These are phyloP conservation scores for Trisateles emortualis DNA, from an alignment of 2,888 invertebrate genomes.

Conservation along the genomic window DNA sequence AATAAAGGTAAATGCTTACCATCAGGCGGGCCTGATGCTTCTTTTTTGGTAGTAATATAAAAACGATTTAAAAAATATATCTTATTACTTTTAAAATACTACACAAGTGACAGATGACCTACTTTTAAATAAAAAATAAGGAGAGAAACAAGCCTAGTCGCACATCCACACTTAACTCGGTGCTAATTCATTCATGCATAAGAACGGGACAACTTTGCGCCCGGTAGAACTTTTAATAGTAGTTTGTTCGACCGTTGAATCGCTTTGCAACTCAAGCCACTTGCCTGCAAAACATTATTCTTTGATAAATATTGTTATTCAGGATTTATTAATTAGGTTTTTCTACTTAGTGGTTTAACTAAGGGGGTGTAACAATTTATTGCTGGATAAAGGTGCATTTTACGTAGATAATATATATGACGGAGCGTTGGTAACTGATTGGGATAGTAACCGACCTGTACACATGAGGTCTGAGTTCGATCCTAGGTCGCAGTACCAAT, in stretches of 20 bases:
- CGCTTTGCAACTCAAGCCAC: constrained; percentile 52
- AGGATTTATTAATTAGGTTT: constrained; percentile 23
- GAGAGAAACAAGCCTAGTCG: constrained; percentile 22
- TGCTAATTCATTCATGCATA: constrained; percentile 67
- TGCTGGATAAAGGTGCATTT: too few species aligned
- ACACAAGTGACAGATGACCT: neutral
- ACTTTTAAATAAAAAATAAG: constrained; percentile 23
- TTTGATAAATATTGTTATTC: constrained; percentile 38
- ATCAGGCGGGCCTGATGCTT: too few species aligned
- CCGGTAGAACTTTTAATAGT: constrained; percentile 66
- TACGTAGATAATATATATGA: too few species aligned
- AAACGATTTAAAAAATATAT: neutral
- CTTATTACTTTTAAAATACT: neutral
- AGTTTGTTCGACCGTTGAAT: constrained; percentile 53
- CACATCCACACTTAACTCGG: constrained; percentile 41
- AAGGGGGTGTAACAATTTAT: neutral
- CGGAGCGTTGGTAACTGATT: too few species aligned
- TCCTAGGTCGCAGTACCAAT: too few species aligned
- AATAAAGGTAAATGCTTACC: too few species aligned
- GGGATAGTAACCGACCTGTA: too few species aligned
- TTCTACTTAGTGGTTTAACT: constrained; percentile 1
- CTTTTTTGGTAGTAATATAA: neutral
- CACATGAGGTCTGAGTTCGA: too few species aligned
- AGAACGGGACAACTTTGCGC: constrained; percentile 58
- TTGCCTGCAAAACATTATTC: constrained; percentile 40